Evolutionary conservation across 2,888 invertebrate genomes (phyloP), one percentile per base, ranked within the genome.

Genomic region (Ichneumon xanthorius): DNA sequence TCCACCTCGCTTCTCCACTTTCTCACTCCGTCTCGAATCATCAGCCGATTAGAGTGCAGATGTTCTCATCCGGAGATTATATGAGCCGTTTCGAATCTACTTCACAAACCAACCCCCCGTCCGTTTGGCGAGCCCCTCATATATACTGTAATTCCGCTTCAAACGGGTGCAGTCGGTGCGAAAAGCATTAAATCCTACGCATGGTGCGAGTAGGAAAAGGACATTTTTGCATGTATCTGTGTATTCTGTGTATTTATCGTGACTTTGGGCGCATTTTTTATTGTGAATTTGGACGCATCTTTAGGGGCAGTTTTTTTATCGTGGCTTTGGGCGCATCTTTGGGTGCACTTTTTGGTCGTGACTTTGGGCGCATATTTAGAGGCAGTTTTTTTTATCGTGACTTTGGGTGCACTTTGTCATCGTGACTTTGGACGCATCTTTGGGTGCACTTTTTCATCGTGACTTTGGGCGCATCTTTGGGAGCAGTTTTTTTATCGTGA

Each of bases 1-100:
- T 48, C 71, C 80, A 70, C 79, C 55, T 65, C 67, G 33, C 61
- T 61, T 75, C 63, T 75, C 22, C 30, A 22, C 55, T 58, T 73
- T 81, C 71, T 76, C 82, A 76, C 76, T 82, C 82, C 65, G 77
- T 84, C 58, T 72, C 84, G 88, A 89, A 93, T 93, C 92, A 93
- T 93, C 92, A 92, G 92, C 91, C 93, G 93, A 93, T 93, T 93
- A 93, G 90, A 91, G 92, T 92, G 93, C 93, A 93, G 93, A 93
- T 93, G 93, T 93, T 93, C 92, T 90, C 91, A 90, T 93, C 90
- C 89, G 89, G 87, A 92, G 92, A 92, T 93, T 93, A 85, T 70
- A 92, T 90, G 90, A 91, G 89, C 90, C 88, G 88, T 89, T 90
- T 92, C 89, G 87, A 50, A 37, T 22, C 55, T 67, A 63, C 79